Evolutionary conservation across 2,113 vertebrate genomes (phyloP), one percentile per base, ranked within the genome.

Genomic region (Meleagris gallopavo): DNA sequence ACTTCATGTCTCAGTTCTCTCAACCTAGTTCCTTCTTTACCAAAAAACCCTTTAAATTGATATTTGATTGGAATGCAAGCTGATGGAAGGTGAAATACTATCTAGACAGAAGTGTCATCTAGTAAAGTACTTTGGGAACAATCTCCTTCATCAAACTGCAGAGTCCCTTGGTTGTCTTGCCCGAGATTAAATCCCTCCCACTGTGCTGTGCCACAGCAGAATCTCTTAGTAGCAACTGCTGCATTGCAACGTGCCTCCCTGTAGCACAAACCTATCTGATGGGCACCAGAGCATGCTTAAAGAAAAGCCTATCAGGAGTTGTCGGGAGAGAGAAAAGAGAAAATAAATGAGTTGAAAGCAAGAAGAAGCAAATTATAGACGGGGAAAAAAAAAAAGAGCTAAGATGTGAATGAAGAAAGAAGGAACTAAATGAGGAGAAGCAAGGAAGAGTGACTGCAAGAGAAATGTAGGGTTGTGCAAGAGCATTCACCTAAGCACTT

Each of bases 171-270:
- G 45, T 66, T 57, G 57, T 50, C 58, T 21, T 29, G 30, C 10
- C 67, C 65, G 58, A 67, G 73, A 94, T 84, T 77, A 93, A 93
- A 93, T 88, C 83, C 73, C 57, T 93, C 73, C 57, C 20, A 72
- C 65, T 78, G 80, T 84, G 86, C 48, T 76, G 36, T 57, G n/a
- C 61, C 78, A 57, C 20, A 77, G 41, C 55, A 86, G 85, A 90
- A 55, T 66, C 32, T 13, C 57, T 81, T 65, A 75, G 83, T 48
- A 88, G 52, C 0, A 1, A 34, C 1, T 82, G 52, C 83, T 96
- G 90, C 86, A 90, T 75, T 80, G 70, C 61, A 93, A 81, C 4
- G 20, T 93, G 88, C 46, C 70, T 88, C 34, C 15, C 13, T 1
- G 4, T 40, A 64, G 65, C 55, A 46, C 36, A 73, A 73, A 52